Conservation (phyloP, 2,797 vertebrate genomes). For the Gymnoscopelus microlampas region DNA sequence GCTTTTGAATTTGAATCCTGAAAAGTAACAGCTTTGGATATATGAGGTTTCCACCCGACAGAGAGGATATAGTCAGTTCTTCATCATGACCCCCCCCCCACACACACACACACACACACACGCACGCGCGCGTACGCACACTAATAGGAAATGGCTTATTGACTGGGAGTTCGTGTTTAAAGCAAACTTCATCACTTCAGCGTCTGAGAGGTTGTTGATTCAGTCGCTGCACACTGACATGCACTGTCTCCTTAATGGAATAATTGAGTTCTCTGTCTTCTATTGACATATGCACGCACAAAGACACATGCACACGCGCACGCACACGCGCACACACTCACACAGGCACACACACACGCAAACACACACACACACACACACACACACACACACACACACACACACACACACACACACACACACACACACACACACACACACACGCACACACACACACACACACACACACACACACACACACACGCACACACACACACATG, state of each 20-base stretch:
- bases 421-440: conserved; percentile 53
- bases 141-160: conserved; percentile 65
- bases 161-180: conserved; percentile 66
- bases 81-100: conserved; percentile 43
- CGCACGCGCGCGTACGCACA: conserved; percentile 35
- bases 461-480: conserved; percentile 20
- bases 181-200: conserved; percentile 58
- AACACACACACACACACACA: conserved; percentile 25
- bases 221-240: conserved; percentile 62
- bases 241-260: conserved; percentile 74
- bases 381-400: not conserved
- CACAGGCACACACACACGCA: conserved; percentile 1
- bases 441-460: conserved; percentile 12
- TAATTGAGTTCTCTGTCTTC: conserved; percentile 69
- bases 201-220: conserved; percentile 65
- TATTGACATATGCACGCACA: conserved; percentile 64
- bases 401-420: not conserved
- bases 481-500: conserved; percentile 23
- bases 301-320: conserved; percentile 15
- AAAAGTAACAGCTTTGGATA: too few relatives aligned
- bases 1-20: too few relatives aligned
- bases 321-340: conserved; percentile 16
- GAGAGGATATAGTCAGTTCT: conserved; percentile 36
- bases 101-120: conserved; percentile 17
- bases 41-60: too few relatives aligned